Conservation (phyloP, 1,140 invertebrate genomes). For the Meloidogyne hapla region DNA sequence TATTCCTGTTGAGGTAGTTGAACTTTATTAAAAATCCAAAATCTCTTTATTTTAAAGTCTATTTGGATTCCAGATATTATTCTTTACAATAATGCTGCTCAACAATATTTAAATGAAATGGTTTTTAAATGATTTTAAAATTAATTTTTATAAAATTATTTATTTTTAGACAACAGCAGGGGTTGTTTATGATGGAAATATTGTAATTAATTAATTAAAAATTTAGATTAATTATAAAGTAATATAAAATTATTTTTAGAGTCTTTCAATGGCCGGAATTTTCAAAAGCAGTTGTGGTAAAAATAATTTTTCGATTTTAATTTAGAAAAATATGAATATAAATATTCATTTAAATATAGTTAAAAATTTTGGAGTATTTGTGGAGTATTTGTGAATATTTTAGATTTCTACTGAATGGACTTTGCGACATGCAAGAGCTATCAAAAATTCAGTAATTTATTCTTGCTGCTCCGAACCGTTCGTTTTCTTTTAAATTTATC, state of each 20-base stretch:
- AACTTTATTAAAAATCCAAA: background rate
- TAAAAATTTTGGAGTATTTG: no score
- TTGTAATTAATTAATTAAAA: constrained; percentile 36
- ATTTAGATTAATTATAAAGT: background rate
- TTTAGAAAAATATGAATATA: no score
- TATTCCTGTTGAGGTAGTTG: constrained; percentile 72
- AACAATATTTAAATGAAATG: constrained; percentile 51
- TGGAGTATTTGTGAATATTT: no score
- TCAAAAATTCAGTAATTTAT: constrained; percentile 68
- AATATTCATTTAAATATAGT: no score
- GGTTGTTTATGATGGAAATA: constrained; percentile 66
- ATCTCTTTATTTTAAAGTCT: constrained; percentile 10
- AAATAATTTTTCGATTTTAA: background rate
- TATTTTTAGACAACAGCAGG: constrained; percentile 53
- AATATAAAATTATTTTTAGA: no score
- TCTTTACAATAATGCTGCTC: constrained; percentile 63
- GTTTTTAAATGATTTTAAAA: no score
- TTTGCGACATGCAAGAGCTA: constrained; percentile 68
- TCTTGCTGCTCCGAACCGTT: constrained; percentile 59
- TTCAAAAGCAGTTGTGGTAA: constrained; percentile 66
- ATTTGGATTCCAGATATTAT: constrained; percentile 63
- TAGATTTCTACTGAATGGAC: constrained; percentile 66
- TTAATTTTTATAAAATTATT: background rate
- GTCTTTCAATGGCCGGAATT: constrained; percentile 68
- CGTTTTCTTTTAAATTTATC: no score